Conservation (phyloP, 92 coral and sea anemone species). For the Anthopleura xanthogrammica region DNA sequence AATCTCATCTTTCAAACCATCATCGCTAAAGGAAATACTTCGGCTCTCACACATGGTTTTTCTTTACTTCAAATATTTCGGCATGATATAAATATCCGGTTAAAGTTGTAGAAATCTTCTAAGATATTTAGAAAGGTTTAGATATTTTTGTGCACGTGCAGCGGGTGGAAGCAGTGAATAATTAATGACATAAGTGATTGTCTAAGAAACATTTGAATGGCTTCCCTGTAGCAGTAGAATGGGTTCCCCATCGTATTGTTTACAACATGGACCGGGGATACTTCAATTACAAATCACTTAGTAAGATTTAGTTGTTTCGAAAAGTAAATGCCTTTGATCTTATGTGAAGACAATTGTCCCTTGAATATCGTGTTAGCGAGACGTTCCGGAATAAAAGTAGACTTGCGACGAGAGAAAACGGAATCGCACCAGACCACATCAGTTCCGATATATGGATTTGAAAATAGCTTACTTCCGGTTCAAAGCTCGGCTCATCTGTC, state of each 20-base stretch:
- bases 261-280: not conserved
- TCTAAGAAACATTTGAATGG: slow-evolving; percentile 64
- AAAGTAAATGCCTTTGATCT: slow-evolving; percentile 14
- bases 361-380: slow-evolving; percentile 11
- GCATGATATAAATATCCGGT: slow-evolving; percentile 31
- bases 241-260: slow-evolving; percentile 35
- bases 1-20: slow-evolving; percentile 6
- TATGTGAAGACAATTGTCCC: slow-evolving; percentile 21
- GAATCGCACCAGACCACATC: not conserved
- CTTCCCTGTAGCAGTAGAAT: slow-evolving; percentile 49
- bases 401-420: slow-evolving; percentile 9
- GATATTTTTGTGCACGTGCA: slow-evolving; percentile 71
- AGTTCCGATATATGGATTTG: slow-evolving; percentile 13
- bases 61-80: slow-evolving; percentile 27
- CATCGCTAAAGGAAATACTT: slow-evolving; percentile 14
- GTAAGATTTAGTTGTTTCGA: not conserved
- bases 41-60: not conserved
- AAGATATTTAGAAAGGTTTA: slow-evolving; percentile 22
- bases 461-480: slow-evolving; percentile 25
- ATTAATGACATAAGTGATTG: slow-evolving; percentile 53
- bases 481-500: not conserved
- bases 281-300: slow-evolving; percentile 13
- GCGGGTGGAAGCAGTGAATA: slow-evolving; percentile 52
- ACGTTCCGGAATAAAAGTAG: slow-evolving; percentile 26
- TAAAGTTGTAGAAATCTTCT: slow-evolving; percentile 5